Percentiles rank a stretch among this genome's conserved stretches.
Evolutionary conservation across 2,113 vertebrate genomes (phyloP).

Genomic region (Rhynchomys soricoides): DNA sequence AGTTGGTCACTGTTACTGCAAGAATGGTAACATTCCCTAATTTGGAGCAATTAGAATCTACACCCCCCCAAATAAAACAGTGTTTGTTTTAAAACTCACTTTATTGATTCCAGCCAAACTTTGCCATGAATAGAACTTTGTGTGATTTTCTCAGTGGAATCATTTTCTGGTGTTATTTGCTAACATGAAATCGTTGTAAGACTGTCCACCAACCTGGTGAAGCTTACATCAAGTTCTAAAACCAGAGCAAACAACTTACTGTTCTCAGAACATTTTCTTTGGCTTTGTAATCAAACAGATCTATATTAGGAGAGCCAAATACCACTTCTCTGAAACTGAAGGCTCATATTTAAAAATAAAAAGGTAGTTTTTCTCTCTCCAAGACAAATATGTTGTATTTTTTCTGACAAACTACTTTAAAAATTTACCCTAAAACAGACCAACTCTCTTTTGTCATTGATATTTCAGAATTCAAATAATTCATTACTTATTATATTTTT

Average conservation of each 20-base stretch:
- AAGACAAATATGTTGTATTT: slow-evolving; percentile 72
- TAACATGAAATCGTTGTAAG: slow-evolving; percentile 60
- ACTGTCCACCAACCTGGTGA: slow-evolving; percentile 65
- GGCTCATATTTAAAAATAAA: slow-evolving; percentile 72
- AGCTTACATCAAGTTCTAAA: slow-evolving; percentile 72
- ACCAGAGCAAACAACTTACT: slow-evolving; percentile 70
- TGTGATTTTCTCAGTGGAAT: slow-evolving; percentile 68
- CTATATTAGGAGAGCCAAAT: slow-evolving; percentile 71
- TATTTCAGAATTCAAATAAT: slow-evolving; percentile 47
- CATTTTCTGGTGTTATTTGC: slow-evolving; percentile 72
- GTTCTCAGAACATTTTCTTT: slow-evolving; percentile 78
- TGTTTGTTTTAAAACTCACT: slow-evolving; percentile 55
- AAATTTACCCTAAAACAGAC: slow-evolving; percentile 51
- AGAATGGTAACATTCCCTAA: slow-evolving; percentile 19
- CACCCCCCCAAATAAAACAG: background rate
- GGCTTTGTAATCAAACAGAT: slow-evolving; percentile 76
- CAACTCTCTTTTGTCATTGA: slow-evolving; percentile 59
- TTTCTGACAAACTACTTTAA: slow-evolving; percentile 56
- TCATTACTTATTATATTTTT: background rate
- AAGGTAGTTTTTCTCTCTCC: slow-evolving; percentile 50
- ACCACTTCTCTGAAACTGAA: slow-evolving; percentile 61
- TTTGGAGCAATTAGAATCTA: slow-evolving; percentile 51
- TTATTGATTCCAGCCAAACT: slow-evolving; percentile 42
- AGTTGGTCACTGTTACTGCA: background rate
- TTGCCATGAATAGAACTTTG: slow-evolving; percentile 63